Conservation (phyloP, 2,888 invertebrate genomes). For the Ecliptopera silaceata region DNA sequence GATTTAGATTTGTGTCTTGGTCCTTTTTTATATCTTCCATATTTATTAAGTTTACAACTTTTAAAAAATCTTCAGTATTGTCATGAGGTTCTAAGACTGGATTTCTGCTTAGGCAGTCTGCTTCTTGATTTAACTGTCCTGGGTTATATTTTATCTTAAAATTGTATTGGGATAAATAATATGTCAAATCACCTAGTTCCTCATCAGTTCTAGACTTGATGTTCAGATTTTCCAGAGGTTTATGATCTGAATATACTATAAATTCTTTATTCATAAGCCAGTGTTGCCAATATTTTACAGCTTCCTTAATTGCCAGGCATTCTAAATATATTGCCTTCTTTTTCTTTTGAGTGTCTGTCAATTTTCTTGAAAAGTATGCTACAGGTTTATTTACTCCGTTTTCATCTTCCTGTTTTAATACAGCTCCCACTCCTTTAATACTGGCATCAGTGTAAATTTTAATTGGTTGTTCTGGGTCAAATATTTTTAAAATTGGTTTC, state of each 20-base stretch:
- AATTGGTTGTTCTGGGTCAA: conserved; percentile 20
- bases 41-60: background rate
- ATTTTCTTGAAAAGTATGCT: conserved; percentile 19
- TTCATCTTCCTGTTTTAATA: conserved; percentile 13
- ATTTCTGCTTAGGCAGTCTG: background rate
- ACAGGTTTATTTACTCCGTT: conserved; percentile 18
- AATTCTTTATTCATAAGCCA: conserved; percentile 17
- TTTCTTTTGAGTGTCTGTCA: conserved; percentile 11
- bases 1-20: background rate
- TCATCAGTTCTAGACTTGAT: conserved; percentile 39
- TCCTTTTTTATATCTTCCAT: background rate
- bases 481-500: conserved; percentile 28
- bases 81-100: background rate
- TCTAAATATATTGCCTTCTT: conserved; percentile 18
- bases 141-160: conserved; percentile 39
- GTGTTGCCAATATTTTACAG: conserved; percentile 21
- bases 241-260: no score
- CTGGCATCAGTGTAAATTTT: conserved; percentile 25
- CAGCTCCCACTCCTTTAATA: conserved; percentile 21
- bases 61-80: no score
- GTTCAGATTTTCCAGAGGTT: conserved; percentile 36
- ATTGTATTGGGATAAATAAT: conserved; percentile 43
- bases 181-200: conserved; percentile 39
- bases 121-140: conserved; percentile 1
- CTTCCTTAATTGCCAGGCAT: conserved; percentile 16